Conservation (phyloP, 23 tunicate genomes). For the Diplosoma virens region DNA sequence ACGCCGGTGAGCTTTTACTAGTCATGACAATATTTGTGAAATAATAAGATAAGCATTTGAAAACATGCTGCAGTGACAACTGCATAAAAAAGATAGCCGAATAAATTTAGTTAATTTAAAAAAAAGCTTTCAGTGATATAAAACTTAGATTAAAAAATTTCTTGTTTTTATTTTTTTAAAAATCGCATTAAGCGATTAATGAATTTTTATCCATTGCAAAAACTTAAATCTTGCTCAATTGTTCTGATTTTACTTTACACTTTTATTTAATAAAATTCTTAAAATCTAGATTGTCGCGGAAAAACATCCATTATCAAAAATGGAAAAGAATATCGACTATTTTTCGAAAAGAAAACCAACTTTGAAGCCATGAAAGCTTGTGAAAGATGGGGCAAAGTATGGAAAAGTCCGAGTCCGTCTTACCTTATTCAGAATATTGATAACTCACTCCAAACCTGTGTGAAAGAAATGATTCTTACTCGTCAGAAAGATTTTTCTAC, state of each 20-base stretch:
- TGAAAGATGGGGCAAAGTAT: background rate
- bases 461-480: background rate
- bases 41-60: too few relatives aligned
- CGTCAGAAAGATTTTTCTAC: background rate
- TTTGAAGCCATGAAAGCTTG: background rate
- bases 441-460: background rate
- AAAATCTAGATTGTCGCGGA: background rate
- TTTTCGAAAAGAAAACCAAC: background rate
- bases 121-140: too few relatives aligned
- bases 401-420: background rate
- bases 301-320: constrained; percentile 6
- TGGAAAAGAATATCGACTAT: constrained; percentile 18
- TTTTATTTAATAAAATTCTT: background rate
- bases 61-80: too few relatives aligned
- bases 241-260: background rate
- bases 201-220: too few relatives aligned
- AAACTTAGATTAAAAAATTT: too few relatives aligned
- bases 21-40: too few relatives aligned
- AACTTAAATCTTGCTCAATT: too few relatives aligned
- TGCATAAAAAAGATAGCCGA: too few relatives aligned
- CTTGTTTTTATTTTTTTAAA: too few relatives aligned
- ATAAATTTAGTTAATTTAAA: too few relatives aligned
- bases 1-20: too few relatives aligned
- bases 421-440: constrained; percentile 3
- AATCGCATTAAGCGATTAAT: too few relatives aligned